Percentiles rank a stretch among this genome's conserved stretches.
These are phyloP conservation scores for Cephus cinctus DNA, from an alignment of 1,140 invertebrate species.

Conservation along the genomic window DNA sequence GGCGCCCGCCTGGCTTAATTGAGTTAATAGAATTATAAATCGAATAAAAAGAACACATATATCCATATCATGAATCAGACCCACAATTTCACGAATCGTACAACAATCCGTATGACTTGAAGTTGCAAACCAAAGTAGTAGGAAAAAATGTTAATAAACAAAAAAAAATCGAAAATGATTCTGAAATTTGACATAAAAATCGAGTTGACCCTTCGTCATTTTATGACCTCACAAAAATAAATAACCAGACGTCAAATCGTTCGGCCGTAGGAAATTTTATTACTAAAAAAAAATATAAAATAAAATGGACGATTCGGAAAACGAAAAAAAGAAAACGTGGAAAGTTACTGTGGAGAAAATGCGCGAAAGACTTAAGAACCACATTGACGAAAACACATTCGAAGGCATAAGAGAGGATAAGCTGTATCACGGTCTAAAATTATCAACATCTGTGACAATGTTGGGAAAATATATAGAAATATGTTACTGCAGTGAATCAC, in stretches of 20 bases:
- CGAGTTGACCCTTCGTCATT: too few species aligned
- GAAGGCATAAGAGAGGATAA: conserved; percentile 10
- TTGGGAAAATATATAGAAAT: conserved; percentile 20
- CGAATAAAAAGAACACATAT: neutral
- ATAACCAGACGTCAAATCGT: too few species aligned
- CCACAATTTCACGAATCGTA: neutral
- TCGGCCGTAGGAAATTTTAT: too few species aligned
- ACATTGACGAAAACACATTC: conserved; percentile 17
- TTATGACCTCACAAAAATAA: too few species aligned
- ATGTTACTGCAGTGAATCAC: conserved; percentile 19
- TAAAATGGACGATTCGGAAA: neutral
- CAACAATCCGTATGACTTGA: too few species aligned
- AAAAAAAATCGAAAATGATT: neutral
- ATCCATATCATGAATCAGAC: neutral
- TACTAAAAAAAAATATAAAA: conserved; percentile 16
- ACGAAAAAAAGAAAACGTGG: conserved; percentile 15
- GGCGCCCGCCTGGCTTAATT: too few species aligned
- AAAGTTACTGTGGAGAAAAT: conserved; percentile 12
- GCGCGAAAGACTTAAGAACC: conserved; percentile 15
- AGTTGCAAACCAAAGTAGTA: too few species aligned
- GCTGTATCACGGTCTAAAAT: conserved; percentile 5
- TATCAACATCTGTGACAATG: conserved; percentile 2
- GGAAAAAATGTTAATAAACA: too few species aligned
- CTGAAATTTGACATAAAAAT: too few species aligned
- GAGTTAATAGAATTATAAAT: too few species aligned